Base-by-base conservation (phyloP, 2,113 vertebrate genomes). In the Dasypus novemcinctus region DNA sequence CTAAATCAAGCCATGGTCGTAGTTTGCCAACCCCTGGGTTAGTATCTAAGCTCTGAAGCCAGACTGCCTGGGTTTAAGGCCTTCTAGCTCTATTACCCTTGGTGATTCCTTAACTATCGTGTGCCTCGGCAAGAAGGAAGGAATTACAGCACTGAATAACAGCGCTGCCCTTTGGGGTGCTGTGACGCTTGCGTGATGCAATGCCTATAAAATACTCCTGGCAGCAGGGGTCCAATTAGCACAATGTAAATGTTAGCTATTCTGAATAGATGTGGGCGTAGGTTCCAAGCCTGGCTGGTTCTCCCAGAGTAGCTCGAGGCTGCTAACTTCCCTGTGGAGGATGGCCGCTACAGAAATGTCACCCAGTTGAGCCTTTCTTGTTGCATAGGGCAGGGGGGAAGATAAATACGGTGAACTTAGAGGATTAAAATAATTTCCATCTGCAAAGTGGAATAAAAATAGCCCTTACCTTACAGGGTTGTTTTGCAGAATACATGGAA, bases 361-460 rank as follows among this genome's bases (percentile, higher is more conserved):
- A 66, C 11, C 72, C 66, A 43, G 5, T 33, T 1, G 14, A n/a
- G 59, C 23, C 54, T 57, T 49, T 27, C 82, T 5, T 57, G 46
- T 7, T 27, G 18, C 36, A 68, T 13, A 12, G 0, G 41, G 27
- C 9, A 69, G 27, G 1, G 43, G 54, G 83, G 69, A 33, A 13
- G 33, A n/a, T 74, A 83, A 89, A 88, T 38, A 94, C 84, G 18
- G 1, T 83, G 52, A 25, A 80, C 83, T 87, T 49, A 18, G 80
- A 41, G 80, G 33, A 41, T 75, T 72, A 90, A 94, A 90, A 92
- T 90, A 93, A 87, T 72, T 43, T 52, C 71, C 75, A 46, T 72
- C 52, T 94, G 93, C 71, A 92, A 91, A 96, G 75, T 71, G 52
- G 63, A 75, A 27, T 86, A 87, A 94, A 94, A 94, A 93, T 90